Conservation (phyloP, 2,797 vertebrate genomes). For the Schizopygopsis pylzovi region DNA sequence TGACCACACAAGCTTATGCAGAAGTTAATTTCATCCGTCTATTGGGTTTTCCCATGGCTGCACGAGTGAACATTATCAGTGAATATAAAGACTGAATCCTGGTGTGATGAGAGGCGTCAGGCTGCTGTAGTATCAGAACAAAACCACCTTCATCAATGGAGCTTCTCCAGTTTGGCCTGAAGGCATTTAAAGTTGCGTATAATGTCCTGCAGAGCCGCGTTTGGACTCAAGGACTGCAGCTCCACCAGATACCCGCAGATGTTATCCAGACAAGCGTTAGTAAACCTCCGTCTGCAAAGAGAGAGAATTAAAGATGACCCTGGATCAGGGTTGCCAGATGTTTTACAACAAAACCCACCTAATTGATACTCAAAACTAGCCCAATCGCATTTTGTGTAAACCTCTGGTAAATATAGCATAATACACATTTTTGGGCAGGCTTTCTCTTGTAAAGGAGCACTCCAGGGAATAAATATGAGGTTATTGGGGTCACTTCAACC, state of each 20-base stretch:
- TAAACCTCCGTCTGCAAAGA: conserved; percentile 86
- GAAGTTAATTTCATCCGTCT: not conserved
- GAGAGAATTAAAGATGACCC: not conserved
- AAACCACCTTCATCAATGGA: conserved; percentile 78
- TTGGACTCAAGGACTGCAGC: conserved; percentile 92
- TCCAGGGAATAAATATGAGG: no score
- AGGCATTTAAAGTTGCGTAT: conserved; percentile 94
- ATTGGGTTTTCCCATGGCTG: not conserved
- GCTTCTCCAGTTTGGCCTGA: conserved; percentile 92
- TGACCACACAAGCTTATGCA: not conserved
- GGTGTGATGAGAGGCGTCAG: not conserved
- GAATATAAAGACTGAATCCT: not conserved
- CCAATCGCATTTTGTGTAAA: accelerated
- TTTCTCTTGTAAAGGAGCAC: no score
- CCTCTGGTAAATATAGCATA: no score
- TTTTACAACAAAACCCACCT: no score
- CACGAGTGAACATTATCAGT: not conserved
- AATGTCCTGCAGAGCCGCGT: conserved; percentile 82
- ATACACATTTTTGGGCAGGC: no score
- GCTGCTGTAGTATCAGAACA: not conserved
- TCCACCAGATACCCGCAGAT: conserved; percentile 96
- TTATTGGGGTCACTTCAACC: no score
- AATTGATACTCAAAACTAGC: no score
- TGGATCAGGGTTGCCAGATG: no score
- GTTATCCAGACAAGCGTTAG: conserved; percentile 92